These are phyloP conservation scores for Megatriorchis doriae DNA, from an alignment of 2,113 vertebrate species.

Conservation along the genomic window DNA sequence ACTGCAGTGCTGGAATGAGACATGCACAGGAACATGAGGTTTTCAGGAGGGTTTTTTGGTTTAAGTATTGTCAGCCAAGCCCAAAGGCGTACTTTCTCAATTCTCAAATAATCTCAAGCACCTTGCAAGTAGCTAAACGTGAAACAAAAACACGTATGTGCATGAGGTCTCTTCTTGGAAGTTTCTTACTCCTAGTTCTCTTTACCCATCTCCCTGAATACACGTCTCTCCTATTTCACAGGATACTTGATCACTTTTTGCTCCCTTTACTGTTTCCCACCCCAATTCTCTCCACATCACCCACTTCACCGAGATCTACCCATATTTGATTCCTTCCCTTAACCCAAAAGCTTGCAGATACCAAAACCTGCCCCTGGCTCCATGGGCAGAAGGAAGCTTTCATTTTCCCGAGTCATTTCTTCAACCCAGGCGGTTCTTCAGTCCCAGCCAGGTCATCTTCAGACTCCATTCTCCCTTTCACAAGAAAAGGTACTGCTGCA, in stretches of 20 bases:
- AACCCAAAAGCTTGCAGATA: neutral
- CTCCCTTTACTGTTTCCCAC: neutral
- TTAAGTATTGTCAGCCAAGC: neutral
- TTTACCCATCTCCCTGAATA: neutral
- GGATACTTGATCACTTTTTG: neutral
- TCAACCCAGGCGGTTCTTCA: neutral
- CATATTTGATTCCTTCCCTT: neutral
- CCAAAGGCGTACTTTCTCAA: neutral
- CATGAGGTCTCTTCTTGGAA: rapidly evolving
- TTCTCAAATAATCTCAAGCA: neutral
- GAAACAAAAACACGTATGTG: neutral
- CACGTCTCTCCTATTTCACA: neutral
- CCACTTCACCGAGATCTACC: rapidly evolving
- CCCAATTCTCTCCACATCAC: neutral
- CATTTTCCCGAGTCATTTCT: neutral
- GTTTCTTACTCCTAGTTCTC: neutral
- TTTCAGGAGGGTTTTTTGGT: too few relatives aligned
- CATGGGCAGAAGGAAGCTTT: neutral
- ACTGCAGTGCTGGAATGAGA: neutral
- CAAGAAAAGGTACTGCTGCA: neutral
- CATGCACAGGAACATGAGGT: neutral
- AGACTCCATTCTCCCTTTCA: neutral
- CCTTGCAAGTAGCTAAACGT: neutral
- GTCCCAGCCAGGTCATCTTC: neutral
- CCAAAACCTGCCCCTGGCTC: neutral